Base-by-base conservation (phyloP, 2,797 vertebrate species). In the Neoniphon sammara region DNA sequence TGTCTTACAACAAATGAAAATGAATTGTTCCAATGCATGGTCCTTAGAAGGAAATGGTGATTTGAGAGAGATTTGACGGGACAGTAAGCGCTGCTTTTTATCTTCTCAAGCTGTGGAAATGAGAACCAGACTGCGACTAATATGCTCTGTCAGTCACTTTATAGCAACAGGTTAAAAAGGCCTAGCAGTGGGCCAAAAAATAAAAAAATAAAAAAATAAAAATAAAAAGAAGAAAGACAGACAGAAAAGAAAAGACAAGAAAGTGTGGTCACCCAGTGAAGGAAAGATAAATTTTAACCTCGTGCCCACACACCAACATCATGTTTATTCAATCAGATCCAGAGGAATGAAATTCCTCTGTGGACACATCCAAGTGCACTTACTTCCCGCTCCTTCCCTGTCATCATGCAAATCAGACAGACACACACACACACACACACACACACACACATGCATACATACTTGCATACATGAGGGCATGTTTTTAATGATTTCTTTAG, bases 111-210 rank as follows among this genome's bases (percentile, higher is more conserved):
- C 83, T 89, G 88, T 86, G 73, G 80, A 90, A 91, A 91, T 85
- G 56, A 81, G 79, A 91, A 89, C 78, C 78, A 86, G 83, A 89
- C 76, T 80, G 79, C 66, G 90, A 89, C 83, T 83, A 89, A 84
- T 66, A 71, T 42, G 62, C 81, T 47, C 50, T 74, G 65, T 64
- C 39, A 59, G 65, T 80, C 70, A 53, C 23, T 31, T 49, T 14
- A 49, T 5, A 44, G 23, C 9, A 18, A 31, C 42, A 49, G 27
- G 44, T 30, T 49, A 18, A 50, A 62, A 17, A 42, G 15, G 14
- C 20, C 59, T 25, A 46, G 23, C n/a, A 50, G 18, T 20, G n/a
- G 47, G 7, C 4, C 18, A 1, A 69, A 73, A 59, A 64, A 36
- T 5, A 1, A 47, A 23, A 70, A n/a, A 9, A 6, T 17, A 1